phyloP scores from a whole-genome alignment of 2,888 invertebrate genomes.

The Ophion ventricosus region DNA sequence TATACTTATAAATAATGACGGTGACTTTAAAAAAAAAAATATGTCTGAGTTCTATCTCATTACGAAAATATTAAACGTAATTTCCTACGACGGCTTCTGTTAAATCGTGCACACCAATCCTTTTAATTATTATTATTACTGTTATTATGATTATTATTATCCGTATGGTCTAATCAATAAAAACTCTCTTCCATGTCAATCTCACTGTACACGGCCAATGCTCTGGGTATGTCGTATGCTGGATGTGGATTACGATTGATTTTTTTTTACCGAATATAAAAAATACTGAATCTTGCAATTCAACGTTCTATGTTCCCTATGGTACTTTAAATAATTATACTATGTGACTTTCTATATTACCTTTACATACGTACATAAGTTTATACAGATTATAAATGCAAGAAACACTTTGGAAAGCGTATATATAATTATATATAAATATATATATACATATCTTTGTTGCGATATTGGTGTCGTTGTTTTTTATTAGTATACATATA shows the following conservation, averaged over 20 bases:
- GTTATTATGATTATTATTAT: slow-evolving; percentile 48
- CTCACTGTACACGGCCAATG: slow-evolving; percentile 81
- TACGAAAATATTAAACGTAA: background rate
- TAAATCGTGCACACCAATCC: slow-evolving; percentile 76
- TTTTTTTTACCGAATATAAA: slow-evolving; percentile 42
- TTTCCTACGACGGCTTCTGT: slow-evolving; percentile 51
- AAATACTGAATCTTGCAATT: slow-evolving; percentile 71
- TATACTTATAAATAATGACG: background rate
- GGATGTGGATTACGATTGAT: slow-evolving; percentile 80
- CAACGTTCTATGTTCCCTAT: slow-evolving; percentile 74
- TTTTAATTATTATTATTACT: slow-evolving; percentile 32
- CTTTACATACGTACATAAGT: slow-evolving; percentile 57
- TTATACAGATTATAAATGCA: slow-evolving; percentile 47
- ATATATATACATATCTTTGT: slow-evolving; percentile 33
- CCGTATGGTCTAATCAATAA: slow-evolving; percentile 51
- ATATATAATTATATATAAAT: slow-evolving; percentile 48
- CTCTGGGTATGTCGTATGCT: slow-evolving; percentile 83
- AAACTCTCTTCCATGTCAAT: slow-evolving; percentile 73
- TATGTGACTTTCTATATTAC: slow-evolving; percentile 66
- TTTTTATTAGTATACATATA: slow-evolving; percentile 31
- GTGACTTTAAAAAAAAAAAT: background rate
- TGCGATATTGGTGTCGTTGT: slow-evolving; percentile 25
- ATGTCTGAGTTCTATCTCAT: background rate
- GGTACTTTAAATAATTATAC: slow-evolving; percentile 52
- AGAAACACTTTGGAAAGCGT: slow-evolving; percentile 45